Base-by-base conservation (phyloP, 2,888 invertebrate genomes). In the Oxyscelio sp. region DNA sequence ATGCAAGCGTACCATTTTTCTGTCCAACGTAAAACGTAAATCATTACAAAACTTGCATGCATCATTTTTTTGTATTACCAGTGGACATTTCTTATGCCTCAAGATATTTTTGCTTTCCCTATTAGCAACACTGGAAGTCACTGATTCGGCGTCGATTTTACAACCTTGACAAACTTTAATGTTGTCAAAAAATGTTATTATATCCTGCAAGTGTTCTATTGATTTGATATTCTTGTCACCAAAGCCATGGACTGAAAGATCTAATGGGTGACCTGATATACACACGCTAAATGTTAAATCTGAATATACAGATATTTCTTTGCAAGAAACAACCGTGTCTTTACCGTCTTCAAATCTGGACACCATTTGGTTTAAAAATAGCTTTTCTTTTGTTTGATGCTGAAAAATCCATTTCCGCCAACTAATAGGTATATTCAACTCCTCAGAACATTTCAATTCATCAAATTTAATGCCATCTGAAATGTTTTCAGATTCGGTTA, bases 51-150 rank as follows among this genome's bases (percentile, higher is more conserved):
- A 71, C 0, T 15, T 45, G 17, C 56, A 71, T 19, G 58, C 24
- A 17, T 58, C 21, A 1, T 13, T 24, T n/a, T n/a, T 13, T n/a
- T 40, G 17, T 5, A 66, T 2, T 9, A 66, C 15, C 8, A 70
- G 3, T 9, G 56, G 43, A 22, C 70, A 70, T 27, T 52, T 70
- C 13, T 70, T 70, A 31, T 56, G 70, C 21, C 70, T 70, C 17
- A 56, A 31, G 3, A 56, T 19, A 17, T 70, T 11, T 3, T 40
- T 17, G 24, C 31, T 19, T 45, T 70, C 70, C 17, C 45, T 27
- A 13, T 31, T 11, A 3, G 45, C 70, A 11, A 45, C 70, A 38
- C 4, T 19, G 1, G 70, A 21, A 15, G n/a, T 43, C 15, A 61
- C 15, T 43, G 61, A 21, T 4, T 61, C 61, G 11, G 11, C 19